Percentiles rank a stretch among this genome's conserved stretches.
These are phyloP conservation scores for Serranochromis macrocephalus DNA, from an alignment of 2,113 vertebrate genomes.

Conservation along the genomic window DNA sequence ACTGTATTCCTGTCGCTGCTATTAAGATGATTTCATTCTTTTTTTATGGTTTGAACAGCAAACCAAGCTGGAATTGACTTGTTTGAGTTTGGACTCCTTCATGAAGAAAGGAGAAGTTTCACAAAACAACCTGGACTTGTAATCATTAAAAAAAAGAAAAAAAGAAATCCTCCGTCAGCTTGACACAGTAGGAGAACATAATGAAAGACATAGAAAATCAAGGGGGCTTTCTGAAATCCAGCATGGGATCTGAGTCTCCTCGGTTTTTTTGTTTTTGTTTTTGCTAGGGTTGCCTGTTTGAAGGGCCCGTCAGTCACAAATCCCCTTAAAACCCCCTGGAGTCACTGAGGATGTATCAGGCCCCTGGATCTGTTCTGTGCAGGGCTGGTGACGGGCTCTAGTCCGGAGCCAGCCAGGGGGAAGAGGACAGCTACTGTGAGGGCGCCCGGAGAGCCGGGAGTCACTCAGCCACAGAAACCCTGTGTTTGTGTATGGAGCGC, in stretches of 20 bases:
- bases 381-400: slow-evolving; percentile 60
- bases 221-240: slow-evolving; percentile 10
- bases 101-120: neutral
- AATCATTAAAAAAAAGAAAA: neutral
- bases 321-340: slow-evolving; percentile 58
- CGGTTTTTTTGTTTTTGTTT: neutral
- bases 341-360: slow-evolving; percentile 63
- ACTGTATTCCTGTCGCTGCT: neutral
- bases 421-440: slow-evolving; percentile 53
- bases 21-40: neutral
- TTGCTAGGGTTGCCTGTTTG: slow-evolving; percentile 24
- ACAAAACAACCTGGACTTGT: neutral
- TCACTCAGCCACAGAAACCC: slow-evolving; percentile 67
- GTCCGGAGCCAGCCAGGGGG: slow-evolving; percentile 49
- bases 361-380: slow-evolving; percentile 53
- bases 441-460: slow-evolving; percentile 66
- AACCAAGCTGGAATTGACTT: neutral
- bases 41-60: neutral
- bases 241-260: neutral
- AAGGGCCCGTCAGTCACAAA: slow-evolving; percentile 38
- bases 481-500: slow-evolving; percentile 84
- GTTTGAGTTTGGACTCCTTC: neutral
- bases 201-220: slow-evolving; percentile 5
- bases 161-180: neutral
- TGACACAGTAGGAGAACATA: neutral